Evolutionary conservation across 2,888 invertebrate species (phyloP), one percentile per base, ranked within the genome.

Genomic region (Coremacera marginata): DNA sequence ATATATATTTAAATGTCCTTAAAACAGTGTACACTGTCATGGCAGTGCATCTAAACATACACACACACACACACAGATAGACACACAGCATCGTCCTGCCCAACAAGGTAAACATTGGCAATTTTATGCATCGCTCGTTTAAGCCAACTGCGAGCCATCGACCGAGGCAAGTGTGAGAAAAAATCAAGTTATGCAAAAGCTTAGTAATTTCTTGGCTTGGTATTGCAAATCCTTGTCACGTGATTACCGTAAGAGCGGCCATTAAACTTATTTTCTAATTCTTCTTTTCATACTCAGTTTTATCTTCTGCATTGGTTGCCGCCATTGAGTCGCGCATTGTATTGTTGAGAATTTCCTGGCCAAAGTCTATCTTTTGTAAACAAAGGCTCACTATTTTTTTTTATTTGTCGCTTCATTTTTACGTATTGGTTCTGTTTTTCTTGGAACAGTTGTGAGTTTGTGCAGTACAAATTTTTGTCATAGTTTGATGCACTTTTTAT

Each of bases 1-100:
- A 71, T 5, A 7, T 27, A 19, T 27, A 75, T 71, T 75, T 71
- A 60, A 77, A 77, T 51, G 70, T 70, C 27, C 51, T 67, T 68
- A 70, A 62, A 77, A 70, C 49, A 77, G 70, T 34, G 55, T 44
- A 75, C 37, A 52, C 22, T 49, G 74, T 31, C 62, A 74, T 27
- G 37, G 51, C 34, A 51, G 9, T 31, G 51, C 44, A 44, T 44
- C 49, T 27, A 44, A n/a, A n/a, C n/a, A n/a, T n/a, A n/a, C n/a
- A 5, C 44, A 25, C 62, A 49, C 8, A 37, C 37, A 37, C 37
- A 37, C 37, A 37, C 37, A 37, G 5, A 37, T 8, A 37, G 1
- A 1, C 44, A 44, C 14, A 44, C 44, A 44, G 55, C 55, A 55
- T 22, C 22, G 55, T 55, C 55, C 55, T 22, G 55, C 19, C 19